Conservation (phyloP, 2,888 invertebrate genomes). For the Euplagia quadripunctaria region DNA sequence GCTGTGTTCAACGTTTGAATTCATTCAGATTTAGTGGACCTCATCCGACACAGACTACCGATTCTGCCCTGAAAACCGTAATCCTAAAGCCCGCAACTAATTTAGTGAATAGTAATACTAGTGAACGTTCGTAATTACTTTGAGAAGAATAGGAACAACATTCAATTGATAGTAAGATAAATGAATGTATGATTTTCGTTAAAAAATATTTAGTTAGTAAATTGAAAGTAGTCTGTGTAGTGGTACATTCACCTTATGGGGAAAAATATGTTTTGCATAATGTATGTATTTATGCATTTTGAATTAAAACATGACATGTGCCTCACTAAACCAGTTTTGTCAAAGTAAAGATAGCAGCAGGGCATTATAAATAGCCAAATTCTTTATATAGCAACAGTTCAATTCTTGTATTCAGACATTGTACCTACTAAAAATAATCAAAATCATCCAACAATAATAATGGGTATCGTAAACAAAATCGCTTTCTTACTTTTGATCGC, state of each 20-base stretch:
- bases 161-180: no score
- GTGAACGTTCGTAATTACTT: no score
- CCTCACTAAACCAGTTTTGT: neutral
- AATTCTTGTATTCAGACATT: neutral
- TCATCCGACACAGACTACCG: no score
- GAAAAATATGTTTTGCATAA: neutral
- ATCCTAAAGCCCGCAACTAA: no score
- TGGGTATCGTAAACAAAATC: constrained; percentile 16
- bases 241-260: neutral
- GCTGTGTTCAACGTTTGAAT: no score
- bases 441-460: constrained; percentile 2
- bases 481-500: constrained; percentile 12
- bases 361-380: neutral
- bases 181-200: no score
- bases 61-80: no score
- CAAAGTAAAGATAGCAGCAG: neutral
- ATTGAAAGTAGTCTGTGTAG: neutral
- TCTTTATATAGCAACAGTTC: neutral
- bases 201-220: neutral
- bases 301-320: neutral
- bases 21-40: no score
- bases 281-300: neutral
- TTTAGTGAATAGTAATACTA: no score
- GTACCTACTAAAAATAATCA: neutral
- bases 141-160: no score